Conservation (phyloP, 2,888 invertebrate species). For the Amiota communis region DNA sequence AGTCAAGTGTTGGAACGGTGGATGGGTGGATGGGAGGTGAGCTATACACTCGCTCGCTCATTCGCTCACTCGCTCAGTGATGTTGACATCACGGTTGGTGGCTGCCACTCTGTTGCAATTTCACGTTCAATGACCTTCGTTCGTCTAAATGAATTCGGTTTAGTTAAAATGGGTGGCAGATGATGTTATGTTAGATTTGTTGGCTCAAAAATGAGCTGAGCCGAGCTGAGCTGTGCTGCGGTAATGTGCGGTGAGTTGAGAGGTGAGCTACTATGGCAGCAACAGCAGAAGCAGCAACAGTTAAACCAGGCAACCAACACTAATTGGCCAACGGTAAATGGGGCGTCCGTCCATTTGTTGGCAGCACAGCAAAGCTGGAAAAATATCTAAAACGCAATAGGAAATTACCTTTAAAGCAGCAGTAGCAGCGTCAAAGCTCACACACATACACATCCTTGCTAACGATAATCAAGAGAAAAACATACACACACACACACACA, state of each 20-base stretch:
- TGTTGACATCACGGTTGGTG: constrained; percentile 15
- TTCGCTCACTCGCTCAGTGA: background rate
- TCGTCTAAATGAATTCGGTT: background rate
- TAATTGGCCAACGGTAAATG: background rate
- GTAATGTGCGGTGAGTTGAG: background rate
- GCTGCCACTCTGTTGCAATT: constrained; percentile 39
- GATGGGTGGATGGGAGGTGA: background rate
- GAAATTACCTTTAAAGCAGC: too few species aligned
- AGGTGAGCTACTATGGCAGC: background rate
- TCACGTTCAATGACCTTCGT: constrained; percentile 53
- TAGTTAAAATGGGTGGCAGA: too few species aligned
- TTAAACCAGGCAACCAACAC: too few species aligned
- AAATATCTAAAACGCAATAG: too few species aligned
- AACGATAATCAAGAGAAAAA: too few species aligned
- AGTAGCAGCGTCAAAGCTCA: too few species aligned
- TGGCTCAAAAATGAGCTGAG: background rate
- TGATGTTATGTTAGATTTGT: too few species aligned
- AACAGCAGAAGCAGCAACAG: background rate
- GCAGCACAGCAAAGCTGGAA: constrained; percentile 7
- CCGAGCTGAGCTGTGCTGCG: background rate
- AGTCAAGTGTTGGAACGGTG: background rate
- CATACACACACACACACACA: too few species aligned
- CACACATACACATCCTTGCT: too few species aligned
- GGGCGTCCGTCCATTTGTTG: background rate
- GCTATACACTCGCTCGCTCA: background rate